Evolutionary conservation across 2,113 vertebrate genomes (phyloP).

Genomic region (Ancistrus triradiatus): DNA sequence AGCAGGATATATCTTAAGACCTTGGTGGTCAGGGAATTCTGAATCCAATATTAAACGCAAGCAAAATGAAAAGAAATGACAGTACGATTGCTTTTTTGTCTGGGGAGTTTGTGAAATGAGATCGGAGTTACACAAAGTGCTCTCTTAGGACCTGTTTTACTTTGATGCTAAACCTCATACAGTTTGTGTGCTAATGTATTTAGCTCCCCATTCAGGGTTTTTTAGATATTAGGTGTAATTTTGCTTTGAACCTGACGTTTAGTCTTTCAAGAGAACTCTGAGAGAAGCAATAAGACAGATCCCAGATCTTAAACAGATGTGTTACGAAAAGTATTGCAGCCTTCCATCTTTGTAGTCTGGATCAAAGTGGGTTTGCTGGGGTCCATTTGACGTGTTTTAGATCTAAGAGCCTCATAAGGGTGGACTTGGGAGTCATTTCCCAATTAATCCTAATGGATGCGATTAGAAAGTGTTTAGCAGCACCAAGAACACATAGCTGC

Average conservation of each 20-base stretch:
- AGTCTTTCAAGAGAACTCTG: conserved; percentile 11
- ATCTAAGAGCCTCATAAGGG: conserved; percentile 21
- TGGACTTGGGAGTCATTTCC: conserved; percentile 20
- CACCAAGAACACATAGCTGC: neutral
- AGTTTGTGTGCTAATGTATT: too few species aligned
- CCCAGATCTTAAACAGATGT: conserved; percentile 35
- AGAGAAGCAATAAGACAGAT: conserved; percentile 14
- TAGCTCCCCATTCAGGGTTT: too few species aligned
- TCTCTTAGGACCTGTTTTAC: too few species aligned
- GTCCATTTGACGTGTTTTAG: conserved; percentile 29
- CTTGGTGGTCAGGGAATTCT: too few species aligned
- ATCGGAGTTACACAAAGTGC: too few species aligned
- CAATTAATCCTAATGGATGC: conserved; percentile 24
- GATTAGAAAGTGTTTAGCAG: conserved; percentile 23
- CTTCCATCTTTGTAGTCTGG: conserved; percentile 25
- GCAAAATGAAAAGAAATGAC: too few species aligned
- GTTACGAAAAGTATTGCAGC: conserved; percentile 20
- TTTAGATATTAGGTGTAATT: conserved; percentile 11
- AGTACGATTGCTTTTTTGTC: too few species aligned
- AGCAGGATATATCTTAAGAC: too few species aligned
- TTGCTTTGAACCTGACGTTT: conserved; percentile 19
- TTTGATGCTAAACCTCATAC: too few species aligned
- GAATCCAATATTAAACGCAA: too few species aligned
- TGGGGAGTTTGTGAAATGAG: too few species aligned
- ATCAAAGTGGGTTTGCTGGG: conserved; percentile 21